Conservation (phyloP, 1,140 invertebrate genomes). For the Idris sp. region DNA sequence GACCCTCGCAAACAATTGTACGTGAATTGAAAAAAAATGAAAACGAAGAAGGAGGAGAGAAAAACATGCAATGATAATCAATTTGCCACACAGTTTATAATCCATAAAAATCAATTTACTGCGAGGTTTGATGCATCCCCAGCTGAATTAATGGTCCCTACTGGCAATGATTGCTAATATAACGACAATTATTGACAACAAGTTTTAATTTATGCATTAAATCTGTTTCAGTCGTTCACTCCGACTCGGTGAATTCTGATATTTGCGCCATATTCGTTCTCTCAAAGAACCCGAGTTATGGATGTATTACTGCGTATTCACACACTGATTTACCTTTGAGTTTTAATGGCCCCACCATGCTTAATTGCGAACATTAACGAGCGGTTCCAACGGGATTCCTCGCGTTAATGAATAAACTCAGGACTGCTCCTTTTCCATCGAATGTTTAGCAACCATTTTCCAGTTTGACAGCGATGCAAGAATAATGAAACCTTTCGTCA, state of each 20-base stretch:
- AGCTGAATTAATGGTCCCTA: too few relatives aligned
- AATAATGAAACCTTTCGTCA: conserved; percentile 57
- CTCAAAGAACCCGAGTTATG: conserved; percentile 56
- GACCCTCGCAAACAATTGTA: conserved; percentile 44
- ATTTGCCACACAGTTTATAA: conserved; percentile 2
- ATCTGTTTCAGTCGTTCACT: conserved; percentile 30
- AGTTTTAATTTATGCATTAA: conserved; percentile 33
- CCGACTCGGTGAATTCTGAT: conserved; percentile 47
- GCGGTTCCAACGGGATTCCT: conserved; percentile 65
- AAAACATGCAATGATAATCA: conserved; percentile 31
- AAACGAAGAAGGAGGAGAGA: too few relatives aligned
- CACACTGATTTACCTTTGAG: conserved; percentile 68
- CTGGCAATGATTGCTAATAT: too few relatives aligned
- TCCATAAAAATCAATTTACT: conserved; percentile 17
- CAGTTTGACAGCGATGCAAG: conserved; percentile 45
- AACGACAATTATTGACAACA: conserved; percentile 19
- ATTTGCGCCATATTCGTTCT: conserved; percentile 57
- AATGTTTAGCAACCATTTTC: conserved; percentile 61
- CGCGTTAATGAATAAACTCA: conserved; percentile 69
- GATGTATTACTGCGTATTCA: conserved; percentile 63
- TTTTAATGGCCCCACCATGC: conserved; percentile 65
- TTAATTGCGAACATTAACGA: conserved; percentile 73
- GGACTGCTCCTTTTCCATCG: conserved; percentile 60
- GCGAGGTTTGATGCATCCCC: too few relatives aligned
- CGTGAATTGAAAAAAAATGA: conserved; percentile 28